Percentiles rank a stretch among this genome's conserved stretches.
Evolutionary conservation across 2,113 vertebrate genomes (phyloP).

Genomic region (Neotoma lepida): DNA sequence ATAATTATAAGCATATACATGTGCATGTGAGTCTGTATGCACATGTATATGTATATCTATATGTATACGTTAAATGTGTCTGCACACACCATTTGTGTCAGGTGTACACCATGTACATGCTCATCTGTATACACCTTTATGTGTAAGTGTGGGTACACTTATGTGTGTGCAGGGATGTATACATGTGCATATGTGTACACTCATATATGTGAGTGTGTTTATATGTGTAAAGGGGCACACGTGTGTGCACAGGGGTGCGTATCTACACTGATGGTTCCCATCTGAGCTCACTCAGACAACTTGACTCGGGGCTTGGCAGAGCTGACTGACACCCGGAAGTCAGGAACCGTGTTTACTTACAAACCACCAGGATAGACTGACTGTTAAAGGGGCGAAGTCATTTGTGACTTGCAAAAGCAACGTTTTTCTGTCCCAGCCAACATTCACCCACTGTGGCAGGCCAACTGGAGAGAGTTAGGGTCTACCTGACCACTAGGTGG

Average conservation of each 20-base stretch:
- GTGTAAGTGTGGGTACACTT: too few relatives aligned
- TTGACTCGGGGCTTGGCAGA: neutral
- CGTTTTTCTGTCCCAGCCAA: neutral
- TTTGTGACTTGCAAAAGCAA: neutral
- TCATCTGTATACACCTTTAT: neutral
- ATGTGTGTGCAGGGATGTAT: accelerated
- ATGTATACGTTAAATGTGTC: neutral
- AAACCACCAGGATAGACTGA: neutral
- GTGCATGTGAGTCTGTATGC: neutral
- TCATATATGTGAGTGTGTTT: neutral
- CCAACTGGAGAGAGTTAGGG: neutral
- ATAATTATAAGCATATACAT: neutral
- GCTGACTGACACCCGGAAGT: neutral
- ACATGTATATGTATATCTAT: neutral
- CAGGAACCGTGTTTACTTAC: neutral
- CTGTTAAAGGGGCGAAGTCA: neutral
- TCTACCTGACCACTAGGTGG: neutral
- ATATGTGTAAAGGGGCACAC: neutral
- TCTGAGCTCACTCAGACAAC: neutral
- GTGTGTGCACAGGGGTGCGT: neutral
- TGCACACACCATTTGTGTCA: neutral
- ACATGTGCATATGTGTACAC: too few relatives aligned
- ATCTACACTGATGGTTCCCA: neutral
- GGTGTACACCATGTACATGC: too few relatives aligned
- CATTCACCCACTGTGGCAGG: too few relatives aligned